Base-by-base conservation (phyloP, 2,888 invertebrate genomes). In the Agonopterix heracliana region DNA sequence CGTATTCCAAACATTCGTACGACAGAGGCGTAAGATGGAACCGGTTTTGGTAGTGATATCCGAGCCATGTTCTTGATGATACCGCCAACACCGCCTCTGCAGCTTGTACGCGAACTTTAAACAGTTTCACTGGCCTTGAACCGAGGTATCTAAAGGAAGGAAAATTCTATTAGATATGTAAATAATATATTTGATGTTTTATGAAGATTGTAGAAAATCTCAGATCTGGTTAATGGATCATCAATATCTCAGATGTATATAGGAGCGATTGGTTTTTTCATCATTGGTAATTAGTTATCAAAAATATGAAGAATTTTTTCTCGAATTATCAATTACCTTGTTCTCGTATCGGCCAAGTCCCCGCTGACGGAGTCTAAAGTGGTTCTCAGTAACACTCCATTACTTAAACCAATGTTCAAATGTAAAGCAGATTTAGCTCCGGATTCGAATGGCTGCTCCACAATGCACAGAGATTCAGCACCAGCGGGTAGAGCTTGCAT, bases 1-100 rank as follows among this genome's bases (percentile, higher is more conserved):
- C 99, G 82, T 97, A 98, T 75, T 99, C 99, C 50, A 99, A 85
- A 50, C 97, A 95, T 79, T 98, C 98, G 72, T 99, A 99, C 0
- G 98, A 98, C 0, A 98, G 82, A 0, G 98, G 98, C 0, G 98
- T 98, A 44, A 99, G 88, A 79, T 98, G 98, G 69, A 97, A 97
- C 47, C 96, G 91, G 82, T 97, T 98, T 80, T 99, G 99, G 78
- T 99, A 98, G 68, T 97, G 97, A 75, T 99, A 99, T 68, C 98
- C 98, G 17, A 99, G 89, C 99, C 99, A 99, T 0, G 98, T 97
- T 59, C 99, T 91, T 60, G 98, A 98, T 0, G 98, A 99, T 91
- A 99, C 98, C 0, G 99, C 99, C 35, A 99, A 84, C 0, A 99
- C 98, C 1, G 99, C 98, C 80, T 99, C 98, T 9, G 96, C 94